phyloP scores from a whole-genome alignment of 1,140 invertebrate species.

The Drosophila ercepeae region DNA sequence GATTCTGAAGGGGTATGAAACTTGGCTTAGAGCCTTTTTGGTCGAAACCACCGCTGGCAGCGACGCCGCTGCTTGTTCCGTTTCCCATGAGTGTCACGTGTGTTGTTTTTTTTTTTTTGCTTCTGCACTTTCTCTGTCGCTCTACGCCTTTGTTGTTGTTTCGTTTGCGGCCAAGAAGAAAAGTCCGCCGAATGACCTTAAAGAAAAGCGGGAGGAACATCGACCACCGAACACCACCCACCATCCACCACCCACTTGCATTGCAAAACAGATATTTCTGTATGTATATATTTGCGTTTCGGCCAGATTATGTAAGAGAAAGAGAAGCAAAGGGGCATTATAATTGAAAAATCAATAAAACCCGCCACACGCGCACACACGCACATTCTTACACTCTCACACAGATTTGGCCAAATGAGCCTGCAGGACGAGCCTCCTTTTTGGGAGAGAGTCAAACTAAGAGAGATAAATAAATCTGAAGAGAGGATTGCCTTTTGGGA shows the following conservation, averaged over 20 bases:
- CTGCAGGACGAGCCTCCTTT: constrained; percentile 76
- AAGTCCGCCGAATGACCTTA: constrained; percentile 78
- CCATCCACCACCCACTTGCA: constrained; percentile 18
- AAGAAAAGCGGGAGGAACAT: constrained; percentile 30
- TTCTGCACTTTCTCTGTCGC: not conserved
- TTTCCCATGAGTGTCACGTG: constrained; percentile 59
- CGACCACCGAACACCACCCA: no score
- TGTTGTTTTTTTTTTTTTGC: constrained; percentile 46
- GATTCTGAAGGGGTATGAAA: not conserved
- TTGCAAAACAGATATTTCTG: constrained; percentile 22
- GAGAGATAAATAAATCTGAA: no score
- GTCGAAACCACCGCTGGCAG: not conserved
- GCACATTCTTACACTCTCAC: no score
- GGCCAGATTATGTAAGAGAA: constrained; percentile 51
- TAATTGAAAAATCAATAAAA: constrained; percentile 64
- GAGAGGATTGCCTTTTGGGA: constrained; percentile 16
- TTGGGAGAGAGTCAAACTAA: constrained; percentile 9
- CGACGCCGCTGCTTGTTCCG: constrained; percentile 4
- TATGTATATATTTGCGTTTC: constrained; percentile 7
- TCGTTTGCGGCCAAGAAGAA: constrained; percentile 29
- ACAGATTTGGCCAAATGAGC: constrained; percentile 6
- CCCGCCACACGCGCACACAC: no score
- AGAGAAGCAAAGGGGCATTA: constrained; percentile 5
- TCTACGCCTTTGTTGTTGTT: constrained; percentile 30
- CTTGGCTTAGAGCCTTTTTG: no score